Conservation (phyloP, 2,113 vertebrate species). For the Rhineura floridana region DNA sequence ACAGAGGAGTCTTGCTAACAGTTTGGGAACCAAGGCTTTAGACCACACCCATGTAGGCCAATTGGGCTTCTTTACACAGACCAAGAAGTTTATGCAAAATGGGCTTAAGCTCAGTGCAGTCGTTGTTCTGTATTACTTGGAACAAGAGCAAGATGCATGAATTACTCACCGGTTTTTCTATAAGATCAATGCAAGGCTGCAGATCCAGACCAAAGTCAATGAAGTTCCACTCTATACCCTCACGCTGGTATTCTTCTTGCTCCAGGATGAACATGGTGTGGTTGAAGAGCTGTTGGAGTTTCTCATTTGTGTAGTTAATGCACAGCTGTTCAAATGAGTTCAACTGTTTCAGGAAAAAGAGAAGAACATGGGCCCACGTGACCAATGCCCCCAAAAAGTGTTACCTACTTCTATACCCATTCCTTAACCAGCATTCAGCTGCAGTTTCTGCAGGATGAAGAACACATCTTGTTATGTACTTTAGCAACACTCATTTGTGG, state of each 20-base stretch:
- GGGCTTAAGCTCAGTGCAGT: background rate
- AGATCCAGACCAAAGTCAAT: constrained; percentile 91
- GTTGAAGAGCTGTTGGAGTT: constrained; percentile 91
- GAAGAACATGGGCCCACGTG: background rate
- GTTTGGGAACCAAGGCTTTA: no score
- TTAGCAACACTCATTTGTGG: background rate
- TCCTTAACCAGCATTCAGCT: background rate
- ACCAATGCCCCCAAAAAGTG: background rate
- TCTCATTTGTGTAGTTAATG: constrained; percentile 92
- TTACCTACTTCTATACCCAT: background rate
- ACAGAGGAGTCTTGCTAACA: no score
- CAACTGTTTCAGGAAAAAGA: constrained; percentile 75
- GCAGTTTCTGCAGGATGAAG: background rate
- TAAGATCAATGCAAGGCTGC: constrained; percentile 92
- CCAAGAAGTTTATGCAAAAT: background rate
- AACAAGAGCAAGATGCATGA: fast-evolving
- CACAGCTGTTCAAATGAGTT: constrained; percentile 95
- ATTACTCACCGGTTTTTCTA: constrained; percentile 90
- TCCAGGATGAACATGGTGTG: constrained; percentile 95
- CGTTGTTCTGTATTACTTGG: background rate
- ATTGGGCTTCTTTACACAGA: background rate
- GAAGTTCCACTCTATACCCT: constrained; percentile 95
- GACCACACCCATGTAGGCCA: no score
- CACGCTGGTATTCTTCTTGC: constrained; percentile 91
- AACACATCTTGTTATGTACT: background rate